Conservation (phyloP, 2,888 invertebrate species). For the Nymphalis polychloros region DNA sequence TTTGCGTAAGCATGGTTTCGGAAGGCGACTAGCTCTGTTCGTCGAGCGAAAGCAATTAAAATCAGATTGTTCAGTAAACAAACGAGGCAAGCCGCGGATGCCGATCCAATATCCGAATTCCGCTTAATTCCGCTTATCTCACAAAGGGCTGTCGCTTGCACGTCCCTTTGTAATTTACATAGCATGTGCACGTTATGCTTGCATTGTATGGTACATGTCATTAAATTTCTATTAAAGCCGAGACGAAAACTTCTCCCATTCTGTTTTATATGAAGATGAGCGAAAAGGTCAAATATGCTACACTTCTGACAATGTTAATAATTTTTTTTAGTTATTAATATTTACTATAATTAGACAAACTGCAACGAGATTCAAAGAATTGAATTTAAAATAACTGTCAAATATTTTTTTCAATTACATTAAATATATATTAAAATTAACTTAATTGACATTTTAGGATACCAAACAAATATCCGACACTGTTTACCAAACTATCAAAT, state of each 20-base stretch:
- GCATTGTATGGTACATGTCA: not conserved
- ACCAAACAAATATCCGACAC: constrained; percentile 50
- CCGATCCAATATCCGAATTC: constrained; percentile 74
- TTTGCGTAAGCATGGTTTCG: constrained; percentile 6
- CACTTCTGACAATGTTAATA: too few species aligned
- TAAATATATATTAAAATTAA: too few species aligned
- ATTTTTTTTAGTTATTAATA: too few species aligned
- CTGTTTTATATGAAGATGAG: not conserved
- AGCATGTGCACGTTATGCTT: constrained; percentile 18
- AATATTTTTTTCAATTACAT: not conserved
- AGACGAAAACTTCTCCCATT: not conserved
- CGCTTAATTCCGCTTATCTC: constrained; percentile 55
- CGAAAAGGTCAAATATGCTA: too few species aligned
- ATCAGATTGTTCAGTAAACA: constrained; percentile 70
- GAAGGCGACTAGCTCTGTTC: constrained; percentile 12
- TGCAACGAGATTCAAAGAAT: too few species aligned
- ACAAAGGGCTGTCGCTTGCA: constrained; percentile 72
- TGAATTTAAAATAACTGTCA: too few species aligned
- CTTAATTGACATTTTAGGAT: not conserved
- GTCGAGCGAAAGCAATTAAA: constrained; percentile 66
- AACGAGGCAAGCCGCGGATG: constrained; percentile 52
- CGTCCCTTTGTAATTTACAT: constrained; percentile 54
- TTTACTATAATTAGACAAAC: too few species aligned
- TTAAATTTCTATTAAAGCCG: constrained; percentile 1
- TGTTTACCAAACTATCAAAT: constrained; percentile 47